Evolutionary conservation across 2,797 vertebrate genomes (phyloP).

Genomic region (Molossus molossus): DNA sequence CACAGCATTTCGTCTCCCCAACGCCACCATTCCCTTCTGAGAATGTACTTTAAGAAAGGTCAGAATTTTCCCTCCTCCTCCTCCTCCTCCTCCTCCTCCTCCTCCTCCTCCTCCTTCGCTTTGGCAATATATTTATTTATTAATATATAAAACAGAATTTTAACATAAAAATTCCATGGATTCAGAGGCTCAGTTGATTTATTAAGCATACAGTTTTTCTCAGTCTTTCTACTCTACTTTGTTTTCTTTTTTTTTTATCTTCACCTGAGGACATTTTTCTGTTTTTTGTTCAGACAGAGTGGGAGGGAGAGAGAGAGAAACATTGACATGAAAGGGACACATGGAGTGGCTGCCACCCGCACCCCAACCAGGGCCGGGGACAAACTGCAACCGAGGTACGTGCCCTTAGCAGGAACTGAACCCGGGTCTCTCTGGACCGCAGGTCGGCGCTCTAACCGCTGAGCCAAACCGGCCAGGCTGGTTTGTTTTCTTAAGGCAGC

Average conservation of each 20-base stretch:
- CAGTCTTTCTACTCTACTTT: not conserved
- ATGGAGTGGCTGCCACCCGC: too few relatives aligned
- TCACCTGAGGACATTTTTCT: too few relatives aligned
- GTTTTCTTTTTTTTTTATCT: conserved; percentile 31
- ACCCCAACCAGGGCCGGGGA: too few relatives aligned
- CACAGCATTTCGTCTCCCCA: not conserved
- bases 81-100: too few relatives aligned
- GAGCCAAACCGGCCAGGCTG: too few relatives aligned
- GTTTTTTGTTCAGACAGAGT: too few relatives aligned
- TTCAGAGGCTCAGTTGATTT: not conserved
- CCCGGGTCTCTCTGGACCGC: too few relatives aligned
- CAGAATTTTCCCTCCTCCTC: not conserved
- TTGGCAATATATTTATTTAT: not conserved
- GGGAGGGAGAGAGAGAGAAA: too few relatives aligned
- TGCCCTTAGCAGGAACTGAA: too few relatives aligned
- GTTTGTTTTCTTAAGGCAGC: not conserved
- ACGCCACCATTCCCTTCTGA: not conserved
- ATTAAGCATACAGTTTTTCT: conserved; percentile 21
- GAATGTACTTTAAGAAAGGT: not conserved
- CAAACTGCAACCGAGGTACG: too few relatives aligned
- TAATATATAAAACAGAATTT: conserved; percentile 40
- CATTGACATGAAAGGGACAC: too few relatives aligned
- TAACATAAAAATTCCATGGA: not conserved
- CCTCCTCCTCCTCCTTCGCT: not conserved
- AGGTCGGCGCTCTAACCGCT: too few relatives aligned